Conservation (phyloP, 2,113 vertebrate species). For the Collichthys lucidus region DNA sequence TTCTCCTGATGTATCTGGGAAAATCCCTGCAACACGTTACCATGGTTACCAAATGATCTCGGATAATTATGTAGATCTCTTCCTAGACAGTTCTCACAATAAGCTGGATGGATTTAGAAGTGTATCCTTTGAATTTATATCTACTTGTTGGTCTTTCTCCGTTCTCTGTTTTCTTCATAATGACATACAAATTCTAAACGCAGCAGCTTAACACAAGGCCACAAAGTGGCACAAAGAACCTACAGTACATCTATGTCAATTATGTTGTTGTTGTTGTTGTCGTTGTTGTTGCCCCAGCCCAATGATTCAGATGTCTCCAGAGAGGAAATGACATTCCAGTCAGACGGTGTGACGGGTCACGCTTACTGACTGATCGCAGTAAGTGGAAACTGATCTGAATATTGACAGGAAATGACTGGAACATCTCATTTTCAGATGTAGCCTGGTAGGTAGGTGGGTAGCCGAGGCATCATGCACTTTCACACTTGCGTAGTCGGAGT, state of each 20-base stretch:
- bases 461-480: constrained; percentile 22
- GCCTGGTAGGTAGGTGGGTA: constrained; percentile 32
- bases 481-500: constrained; percentile 9
- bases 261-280: constrained; percentile 16
- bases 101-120: constrained; percentile 11
- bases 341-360: constrained; percentile 50
- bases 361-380: constrained; percentile 40
- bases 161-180: too few relatives aligned
- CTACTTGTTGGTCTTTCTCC: not conserved
- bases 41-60: constrained; percentile 20
- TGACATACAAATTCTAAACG: not conserved
- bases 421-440: constrained; percentile 49
- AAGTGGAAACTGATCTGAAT: constrained; percentile 57
- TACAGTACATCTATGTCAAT: not conserved
- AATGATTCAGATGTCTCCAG: constrained; percentile 38
- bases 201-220: not conserved
- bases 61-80: constrained; percentile 19
- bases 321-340: constrained; percentile 58
- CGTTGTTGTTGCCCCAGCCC: not conserved
- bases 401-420: constrained; percentile 65
- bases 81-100: constrained; percentile 8
- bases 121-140: not conserved
- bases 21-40: constrained; percentile 15
- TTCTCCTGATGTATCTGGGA: constrained; percentile 17
- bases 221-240: not conserved